Evolutionary conservation across 2,888 invertebrate genomes (phyloP).

Genomic region (Selenia dentaria): DNA sequence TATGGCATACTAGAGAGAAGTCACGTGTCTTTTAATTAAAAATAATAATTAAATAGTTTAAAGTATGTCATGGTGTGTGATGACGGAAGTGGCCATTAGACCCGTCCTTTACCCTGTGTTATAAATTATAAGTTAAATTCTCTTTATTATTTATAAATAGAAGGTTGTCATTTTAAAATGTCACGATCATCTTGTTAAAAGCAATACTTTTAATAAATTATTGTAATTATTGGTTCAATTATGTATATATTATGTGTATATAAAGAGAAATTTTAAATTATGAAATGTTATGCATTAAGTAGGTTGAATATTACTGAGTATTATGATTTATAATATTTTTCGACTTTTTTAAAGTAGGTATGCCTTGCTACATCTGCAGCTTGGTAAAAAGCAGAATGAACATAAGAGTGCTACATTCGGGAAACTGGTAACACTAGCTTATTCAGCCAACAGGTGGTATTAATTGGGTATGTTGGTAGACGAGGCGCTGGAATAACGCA

Average conservation of each 20-base stretch:
- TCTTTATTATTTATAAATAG: constrained; percentile 16
- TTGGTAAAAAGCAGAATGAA: too few species aligned
- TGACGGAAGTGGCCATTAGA: constrained; percentile 26
- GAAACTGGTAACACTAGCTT: too few species aligned
- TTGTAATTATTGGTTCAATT: constrained; percentile 34
- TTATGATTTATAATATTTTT: neutral
- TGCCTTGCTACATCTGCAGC: too few species aligned
- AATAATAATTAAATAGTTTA: constrained; percentile 5
- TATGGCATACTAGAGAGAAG: constrained; percentile 4
- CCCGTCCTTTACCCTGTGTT: constrained; percentile 30
- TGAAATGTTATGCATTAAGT: constrained; percentile 38
- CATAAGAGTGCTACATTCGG: too few species aligned
- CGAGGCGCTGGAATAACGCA: too few species aligned
- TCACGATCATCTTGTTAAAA: constrained; percentile 34
- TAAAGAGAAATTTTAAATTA: constrained; percentile 47
- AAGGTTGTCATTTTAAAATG: constrained; percentile 22
- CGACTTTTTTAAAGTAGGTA: too few species aligned
- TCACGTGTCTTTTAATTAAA: constrained; percentile 3
- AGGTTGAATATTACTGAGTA: constrained; percentile 13
- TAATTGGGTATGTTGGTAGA: too few species aligned
- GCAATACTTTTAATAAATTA: constrained; percentile 39
- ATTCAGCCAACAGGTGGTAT: too few species aligned
- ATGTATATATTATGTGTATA: constrained; percentile 31
- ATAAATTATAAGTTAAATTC: constrained; percentile 25
- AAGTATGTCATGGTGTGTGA: constrained; percentile 14